Evolutionary conservation across 2,113 vertebrate genomes (phyloP), one percentile per base, ranked within the genome.

Genomic region (Hippocampus comes): DNA sequence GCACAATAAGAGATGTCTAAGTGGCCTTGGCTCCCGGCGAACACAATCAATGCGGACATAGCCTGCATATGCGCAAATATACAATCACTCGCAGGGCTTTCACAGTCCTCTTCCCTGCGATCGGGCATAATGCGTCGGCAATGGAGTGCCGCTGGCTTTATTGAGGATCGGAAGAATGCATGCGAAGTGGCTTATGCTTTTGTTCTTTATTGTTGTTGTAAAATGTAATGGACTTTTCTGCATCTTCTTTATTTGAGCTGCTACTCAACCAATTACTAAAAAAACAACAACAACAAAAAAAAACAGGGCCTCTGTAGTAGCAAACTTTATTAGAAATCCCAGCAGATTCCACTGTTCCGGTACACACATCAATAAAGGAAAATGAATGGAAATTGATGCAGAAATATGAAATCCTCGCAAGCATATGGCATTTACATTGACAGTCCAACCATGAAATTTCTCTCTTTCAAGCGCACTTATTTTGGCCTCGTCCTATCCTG

Each of bases 351-450:
- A 63, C 49, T 30, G 66, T 81, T 74, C 71, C 20, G 7, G 68
- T 67, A 21, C 57, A 72, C 57, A 42, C 71, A 60, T 82, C 80
- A 80, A 69, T 87, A 72, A 82, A 77, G 57, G 42, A 49, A 63
- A 63, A 81, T 73, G 61, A 74, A 59, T 23, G 30, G 67, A 77
- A 81, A 83, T 61, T 10, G 9, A 42, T 30, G 57, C 59, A 71
- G 68, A 79, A 79, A 78, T 82, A 77, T 86, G 70, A 79, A 76
- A 78, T 74, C 15, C n/a, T 77, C 69, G 63, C 59, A 71, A 70
- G 70, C 82, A 73, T 81, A 67, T 79, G 68, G 73, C 83, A 77
- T 83, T 86, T 82, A 74, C 74, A 83, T 86, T 83, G 79, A 83
- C 82, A 79, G 79, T 73, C 77, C 78, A 77, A 74, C 41, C 76